phyloP scores from a whole-genome alignment of 2,888 invertebrate species.

The Metacarcinus magister region DNA sequence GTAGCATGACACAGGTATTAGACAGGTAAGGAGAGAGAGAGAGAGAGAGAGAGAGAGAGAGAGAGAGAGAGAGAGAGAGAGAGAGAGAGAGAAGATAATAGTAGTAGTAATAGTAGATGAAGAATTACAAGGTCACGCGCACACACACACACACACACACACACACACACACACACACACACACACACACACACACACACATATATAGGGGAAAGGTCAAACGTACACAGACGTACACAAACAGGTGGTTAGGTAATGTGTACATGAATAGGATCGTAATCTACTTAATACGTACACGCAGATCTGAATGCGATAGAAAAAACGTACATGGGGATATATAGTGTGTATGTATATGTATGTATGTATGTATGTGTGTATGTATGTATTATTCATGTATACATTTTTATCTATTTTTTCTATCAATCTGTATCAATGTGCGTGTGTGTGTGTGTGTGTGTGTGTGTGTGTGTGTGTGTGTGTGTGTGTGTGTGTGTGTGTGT shows the following conservation, averaged over 20 bases:
- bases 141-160: too few species aligned
- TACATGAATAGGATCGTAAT: background rate
- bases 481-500: too few species aligned
- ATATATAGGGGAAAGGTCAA: background rate
- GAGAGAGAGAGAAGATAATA: background rate
- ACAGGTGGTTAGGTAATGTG: background rate
- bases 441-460: too few species aligned
- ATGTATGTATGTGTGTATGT: slow-evolving; percentile 41
- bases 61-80: background rate
- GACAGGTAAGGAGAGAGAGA: background rate
- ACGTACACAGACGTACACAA: background rate
- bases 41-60: background rate
- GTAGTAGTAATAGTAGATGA: background rate
- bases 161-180: too few species aligned
- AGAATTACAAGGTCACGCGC: background rate
- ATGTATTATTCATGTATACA: background rate
- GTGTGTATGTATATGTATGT: slow-evolving; percentile 51
- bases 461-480: too few species aligned
- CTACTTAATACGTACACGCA: background rate
- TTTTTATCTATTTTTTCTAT: too few species aligned
- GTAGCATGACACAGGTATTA: background rate
- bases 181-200: too few species aligned
- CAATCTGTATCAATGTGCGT: too few species aligned
- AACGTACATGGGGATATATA: background rate
- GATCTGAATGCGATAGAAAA: background rate